Conservation (phyloP, 2,888 invertebrate genomes). For the Gibbula magus region DNA sequence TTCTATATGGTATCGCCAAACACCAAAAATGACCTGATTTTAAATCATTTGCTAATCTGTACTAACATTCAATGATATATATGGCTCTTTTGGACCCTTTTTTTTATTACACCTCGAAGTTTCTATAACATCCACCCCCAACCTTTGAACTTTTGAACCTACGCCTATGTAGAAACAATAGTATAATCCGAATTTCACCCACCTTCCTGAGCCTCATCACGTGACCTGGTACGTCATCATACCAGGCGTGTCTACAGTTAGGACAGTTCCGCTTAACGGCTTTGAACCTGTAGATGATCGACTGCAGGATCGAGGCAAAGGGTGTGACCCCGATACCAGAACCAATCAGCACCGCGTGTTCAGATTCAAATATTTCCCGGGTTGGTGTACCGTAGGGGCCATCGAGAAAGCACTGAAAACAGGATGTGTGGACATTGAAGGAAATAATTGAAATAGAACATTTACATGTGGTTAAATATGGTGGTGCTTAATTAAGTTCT, state of each 20-base stretch:
- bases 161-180: too few species aligned
- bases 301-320: constrained; percentile 95
- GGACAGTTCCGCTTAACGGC: constrained; percentile 90
- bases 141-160: too few species aligned
- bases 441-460: too few species aligned
- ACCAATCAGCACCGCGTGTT: constrained; percentile 94
- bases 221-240: constrained; percentile 78
- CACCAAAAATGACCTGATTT: too few species aligned
- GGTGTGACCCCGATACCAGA: constrained; percentile 98
- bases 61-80: too few species aligned
- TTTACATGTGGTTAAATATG: background rate
- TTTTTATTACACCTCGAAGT: too few species aligned
- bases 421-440: too few species aligned
- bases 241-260: constrained; percentile 89
- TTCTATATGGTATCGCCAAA: too few species aligned
- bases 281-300: constrained; percentile 94
- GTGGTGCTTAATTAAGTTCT: too few species aligned
- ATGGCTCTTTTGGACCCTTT: too few species aligned
- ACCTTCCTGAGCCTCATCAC: constrained; percentile 88
- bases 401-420: constrained; percentile 88
- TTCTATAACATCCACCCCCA: too few species aligned
- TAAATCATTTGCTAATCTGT: too few species aligned
- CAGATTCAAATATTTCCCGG: constrained; percentile 93
- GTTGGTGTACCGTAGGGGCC: constrained; percentile 97
- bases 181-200: constrained; percentile 32